Base-by-base conservation (phyloP, 1,140 invertebrate genomes). In the Lethrus apterus region DNA sequence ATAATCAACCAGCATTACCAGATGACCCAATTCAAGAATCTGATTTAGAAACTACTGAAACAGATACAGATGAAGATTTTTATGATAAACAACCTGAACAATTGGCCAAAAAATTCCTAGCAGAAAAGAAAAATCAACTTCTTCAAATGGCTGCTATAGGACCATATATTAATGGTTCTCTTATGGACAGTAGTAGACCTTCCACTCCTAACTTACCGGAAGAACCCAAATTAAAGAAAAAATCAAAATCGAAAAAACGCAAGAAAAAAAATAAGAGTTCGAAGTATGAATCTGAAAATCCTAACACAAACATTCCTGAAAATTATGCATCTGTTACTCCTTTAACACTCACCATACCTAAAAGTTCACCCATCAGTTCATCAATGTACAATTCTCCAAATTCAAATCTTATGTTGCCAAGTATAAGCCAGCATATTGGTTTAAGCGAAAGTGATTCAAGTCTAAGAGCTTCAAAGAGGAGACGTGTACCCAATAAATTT, bases 41-140 rank as follows among this genome's bases (percentile, higher is more conserved):
- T 1, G 88, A 91, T 62, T 70, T 89, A 8, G 84, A 89, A 48
- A 89, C 86, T 0, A 80, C 81, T 17, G 82, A 89, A 62, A 83
- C 85, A 20, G 83, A 85, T 30, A 87, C 86, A 1, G 87, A 90
- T 62, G 86, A 89, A 68, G 84, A 88, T 52, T 89, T 89, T 67
- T 89, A 89, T 62, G 85, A 89, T 62, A 77, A 85, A 54, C 73
- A 86, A 69, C 86, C 86, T 1, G 82, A 86, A 51, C 72, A 72
- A 48, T 59, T 83, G 31, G 80, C 79, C 1, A 81, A 75, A 43
- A 83, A 86, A 63, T 41, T 84, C 34, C 55, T 85, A 15, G 76
- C 77, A 7, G 82, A 87, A 55, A 86, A 85, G 65, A 74, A 82
- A 4, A 82, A 83, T 55, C 80, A 83, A 48, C 49, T 83, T 23